These are phyloP conservation scores for Rotaria sp. DNA, from an alignment of 2,888 invertebrate species.

Conservation along the genomic window DNA sequence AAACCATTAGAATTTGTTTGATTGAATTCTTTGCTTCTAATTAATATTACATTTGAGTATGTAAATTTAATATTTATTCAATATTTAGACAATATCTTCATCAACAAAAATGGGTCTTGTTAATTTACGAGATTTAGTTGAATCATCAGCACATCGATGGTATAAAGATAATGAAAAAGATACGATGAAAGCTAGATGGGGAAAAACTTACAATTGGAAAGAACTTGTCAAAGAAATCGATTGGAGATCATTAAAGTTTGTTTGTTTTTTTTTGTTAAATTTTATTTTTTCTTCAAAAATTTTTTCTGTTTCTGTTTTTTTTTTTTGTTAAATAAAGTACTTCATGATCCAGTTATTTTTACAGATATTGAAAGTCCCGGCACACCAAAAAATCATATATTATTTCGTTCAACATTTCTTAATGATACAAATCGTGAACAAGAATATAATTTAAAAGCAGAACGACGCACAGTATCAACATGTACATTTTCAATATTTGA, in stretches of 20 bases:
- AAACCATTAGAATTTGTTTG: background rate
- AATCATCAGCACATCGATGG: constrained; percentile 31
- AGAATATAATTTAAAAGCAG: constrained; percentile 37
- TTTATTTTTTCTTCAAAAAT: background rate
- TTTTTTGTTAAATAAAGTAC: constrained; percentile 2
- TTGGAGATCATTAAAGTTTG: constrained; percentile 35
- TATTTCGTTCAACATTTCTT: constrained; percentile 40
- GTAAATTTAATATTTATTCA: background rate
- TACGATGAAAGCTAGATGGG: constrained; percentile 29
- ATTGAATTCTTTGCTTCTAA: background rate
- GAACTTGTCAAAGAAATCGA: constrained; percentile 36
- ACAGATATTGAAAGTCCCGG: constrained; percentile 14
- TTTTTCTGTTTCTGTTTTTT: background rate
- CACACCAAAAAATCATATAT: constrained; percentile 35
- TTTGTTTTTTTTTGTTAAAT: background rate
- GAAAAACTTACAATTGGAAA: constrained; percentile 35
- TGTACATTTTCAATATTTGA: constrained; percentile 37
- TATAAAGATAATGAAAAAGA: constrained; percentile 40
- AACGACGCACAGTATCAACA: constrained; percentile 36
- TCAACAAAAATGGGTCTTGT: constrained; percentile 31
- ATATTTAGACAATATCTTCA: background rate
- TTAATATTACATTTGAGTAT: no score
- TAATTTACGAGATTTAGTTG: constrained; percentile 33
- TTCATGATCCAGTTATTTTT: constrained; percentile 29
- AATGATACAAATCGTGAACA: constrained; percentile 39